Evolutionary conservation across 2,888 invertebrate genomes (phyloP).

Genomic region (Sesia bembeciformis): DNA sequence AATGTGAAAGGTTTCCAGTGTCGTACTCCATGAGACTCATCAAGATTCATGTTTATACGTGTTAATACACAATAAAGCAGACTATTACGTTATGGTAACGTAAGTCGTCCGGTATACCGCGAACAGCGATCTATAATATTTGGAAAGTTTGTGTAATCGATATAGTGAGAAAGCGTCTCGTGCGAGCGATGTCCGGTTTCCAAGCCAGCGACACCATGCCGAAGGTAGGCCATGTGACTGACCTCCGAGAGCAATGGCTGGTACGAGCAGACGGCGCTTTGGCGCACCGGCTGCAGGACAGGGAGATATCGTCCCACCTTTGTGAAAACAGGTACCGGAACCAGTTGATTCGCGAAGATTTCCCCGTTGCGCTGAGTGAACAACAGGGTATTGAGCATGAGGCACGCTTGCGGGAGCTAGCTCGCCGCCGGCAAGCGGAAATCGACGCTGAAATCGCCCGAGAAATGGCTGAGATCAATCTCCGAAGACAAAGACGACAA

Average conservation of each 20-base stretch:
- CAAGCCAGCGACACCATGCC: constrained; percentile 64
- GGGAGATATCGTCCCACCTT: constrained; percentile 64
- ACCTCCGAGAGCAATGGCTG: constrained; percentile 64
- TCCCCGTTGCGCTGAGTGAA: constrained; percentile 59
- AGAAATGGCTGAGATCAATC: constrained; percentile 64
- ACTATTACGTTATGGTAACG: constrained; percentile 21
- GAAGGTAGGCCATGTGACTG: constrained; percentile 63
- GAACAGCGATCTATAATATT: constrained; percentile 2
- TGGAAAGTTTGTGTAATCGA: constrained; percentile 15
- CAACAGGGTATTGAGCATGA: constrained; percentile 60
- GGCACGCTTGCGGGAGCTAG: constrained; percentile 40
- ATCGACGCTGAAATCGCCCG: constrained; percentile 62
- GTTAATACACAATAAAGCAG: constrained; percentile 21
- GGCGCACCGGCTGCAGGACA: constrained; percentile 63
- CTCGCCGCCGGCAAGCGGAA: constrained; percentile 57
- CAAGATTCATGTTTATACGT: constrained; percentile 16
- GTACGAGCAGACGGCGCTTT: constrained; percentile 63
- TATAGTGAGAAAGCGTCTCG: constrained; percentile 6
- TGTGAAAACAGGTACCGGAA: constrained; percentile 64
- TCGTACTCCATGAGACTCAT: background rate
- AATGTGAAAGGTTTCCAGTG: constrained; percentile 23
- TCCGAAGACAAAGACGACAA: constrained; percentile 48
- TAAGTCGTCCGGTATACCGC: constrained; percentile 5
- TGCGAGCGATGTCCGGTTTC: constrained; percentile 46
- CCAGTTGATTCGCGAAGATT: constrained; percentile 67